Evolutionary conservation across 2,888 invertebrate species (phyloP).

Genomic region (Cremastobaeus sp.): DNA sequence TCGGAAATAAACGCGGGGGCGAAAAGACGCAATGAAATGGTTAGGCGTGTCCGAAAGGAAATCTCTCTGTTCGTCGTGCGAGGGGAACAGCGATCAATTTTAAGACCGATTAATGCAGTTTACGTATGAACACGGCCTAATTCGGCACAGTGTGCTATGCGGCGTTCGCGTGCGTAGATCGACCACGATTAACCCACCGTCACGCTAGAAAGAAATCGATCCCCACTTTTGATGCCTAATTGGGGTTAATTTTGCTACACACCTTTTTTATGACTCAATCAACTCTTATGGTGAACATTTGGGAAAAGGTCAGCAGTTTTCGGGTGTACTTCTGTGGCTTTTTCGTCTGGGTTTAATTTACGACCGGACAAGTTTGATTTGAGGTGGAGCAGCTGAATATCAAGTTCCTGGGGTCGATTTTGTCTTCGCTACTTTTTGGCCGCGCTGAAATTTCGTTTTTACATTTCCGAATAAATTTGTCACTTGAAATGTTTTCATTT

Average conservation of each 20-base stretch:
- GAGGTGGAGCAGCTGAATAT: neutral
- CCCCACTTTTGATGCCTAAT: constrained; percentile 28
- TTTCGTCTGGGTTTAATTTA: neutral
- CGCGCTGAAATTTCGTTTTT: too few species aligned
- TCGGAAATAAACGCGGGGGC: constrained; percentile 26
- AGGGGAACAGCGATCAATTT: constrained; percentile 37
- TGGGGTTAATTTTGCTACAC: constrained; percentile 36
- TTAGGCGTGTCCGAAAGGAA: constrained; percentile 45
- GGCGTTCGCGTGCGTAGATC: constrained; percentile 54
- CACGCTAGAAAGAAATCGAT: constrained; percentile 38
- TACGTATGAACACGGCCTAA: constrained; percentile 36
- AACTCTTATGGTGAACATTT: constrained; percentile 28
- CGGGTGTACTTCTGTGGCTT: constrained; percentile 1
- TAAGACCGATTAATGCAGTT: constrained; percentile 44
- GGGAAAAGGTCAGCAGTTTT: constrained; percentile 7
- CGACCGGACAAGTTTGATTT: constrained; percentile 14
- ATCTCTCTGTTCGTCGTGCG: constrained; percentile 1
- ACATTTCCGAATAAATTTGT: too few species aligned
- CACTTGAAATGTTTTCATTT: too few species aligned
- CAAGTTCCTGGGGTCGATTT: neutral
- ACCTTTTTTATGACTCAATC: constrained; percentile 49
- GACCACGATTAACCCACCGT: constrained; percentile 39
- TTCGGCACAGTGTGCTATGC: constrained; percentile 31
- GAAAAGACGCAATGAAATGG: constrained; percentile 43
- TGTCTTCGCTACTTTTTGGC: too few species aligned